Percentiles rank a stretch among this genome's conserved stretches.
Conservation (phyloP, 2,113 vertebrate genomes). For the Cyrtonyx montezumae region DNA sequence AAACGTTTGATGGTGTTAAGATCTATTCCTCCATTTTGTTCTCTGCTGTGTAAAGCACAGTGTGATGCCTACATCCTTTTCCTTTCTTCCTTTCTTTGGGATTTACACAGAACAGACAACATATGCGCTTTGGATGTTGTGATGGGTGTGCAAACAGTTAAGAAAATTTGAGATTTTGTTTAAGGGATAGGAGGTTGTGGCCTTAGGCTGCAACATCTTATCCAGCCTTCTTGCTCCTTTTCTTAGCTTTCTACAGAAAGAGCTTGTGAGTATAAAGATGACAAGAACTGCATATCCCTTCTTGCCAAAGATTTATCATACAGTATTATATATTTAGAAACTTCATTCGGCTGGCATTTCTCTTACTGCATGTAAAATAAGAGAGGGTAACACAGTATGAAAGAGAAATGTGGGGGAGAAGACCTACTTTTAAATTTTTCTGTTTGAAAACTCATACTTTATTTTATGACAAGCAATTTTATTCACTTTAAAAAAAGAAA, state of each 20-base stretch:
- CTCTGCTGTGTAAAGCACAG: background rate
- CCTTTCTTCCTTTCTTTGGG: background rate
- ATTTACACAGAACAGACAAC: background rate
- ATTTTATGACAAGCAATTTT: slow-evolving; percentile 25
- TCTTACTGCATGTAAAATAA: slow-evolving; percentile 41
- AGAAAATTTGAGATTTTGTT: slow-evolving; percentile 18
- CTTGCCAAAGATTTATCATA: slow-evolving; percentile 50
- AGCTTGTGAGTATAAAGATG: background rate
- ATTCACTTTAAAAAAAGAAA: background rate
- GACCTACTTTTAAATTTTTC: slow-evolving; percentile 31
- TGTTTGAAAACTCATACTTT: slow-evolving; percentile 43
- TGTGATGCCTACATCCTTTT: background rate
- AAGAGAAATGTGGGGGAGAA: slow-evolving; percentile 6
- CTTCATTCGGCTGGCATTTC: slow-evolving; percentile 64
- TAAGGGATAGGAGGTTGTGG: slow-evolving; percentile 1
- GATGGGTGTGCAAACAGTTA: background rate
- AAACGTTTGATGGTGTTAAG: background rate
- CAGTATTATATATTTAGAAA: slow-evolving; percentile 68
- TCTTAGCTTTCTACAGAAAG: background rate
- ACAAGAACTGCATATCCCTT: background rate
- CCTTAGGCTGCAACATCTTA: slow-evolving; percentile 13
- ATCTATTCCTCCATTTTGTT: background rate
- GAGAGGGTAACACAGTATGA: slow-evolving; percentile 9
- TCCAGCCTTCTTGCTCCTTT: slow-evolving; percentile 28
- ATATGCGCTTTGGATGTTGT: background rate